Percentiles rank a stretch among this genome's conserved stretches.
Conservation (phyloP, 2,797 vertebrate genomes). For the Sebastes variabilis region DNA sequence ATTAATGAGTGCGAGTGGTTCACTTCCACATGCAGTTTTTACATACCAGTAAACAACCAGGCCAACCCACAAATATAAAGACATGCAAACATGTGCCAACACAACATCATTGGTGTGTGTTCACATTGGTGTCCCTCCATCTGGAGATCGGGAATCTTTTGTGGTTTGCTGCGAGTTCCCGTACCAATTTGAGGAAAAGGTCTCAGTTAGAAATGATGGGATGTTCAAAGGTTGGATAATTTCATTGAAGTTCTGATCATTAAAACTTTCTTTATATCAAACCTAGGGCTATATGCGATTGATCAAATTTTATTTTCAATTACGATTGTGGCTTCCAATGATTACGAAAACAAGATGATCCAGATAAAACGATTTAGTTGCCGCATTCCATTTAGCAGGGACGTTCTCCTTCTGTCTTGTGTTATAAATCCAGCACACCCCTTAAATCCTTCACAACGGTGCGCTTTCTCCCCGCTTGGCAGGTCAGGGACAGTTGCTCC, state of each 20-base stretch:
- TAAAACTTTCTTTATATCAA: background rate
- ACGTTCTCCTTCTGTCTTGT: background rate
- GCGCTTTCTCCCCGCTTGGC: too few relatives aligned
- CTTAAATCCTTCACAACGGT: too few relatives aligned
- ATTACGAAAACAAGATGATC: background rate
- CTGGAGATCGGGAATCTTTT: background rate
- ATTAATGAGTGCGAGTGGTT: conserved; percentile 46
- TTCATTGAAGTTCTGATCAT: background rate
- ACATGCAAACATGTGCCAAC: background rate
- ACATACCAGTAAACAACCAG: conserved; percentile 1
- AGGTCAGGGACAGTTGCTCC: too few relatives aligned
- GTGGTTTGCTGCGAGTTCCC: background rate
- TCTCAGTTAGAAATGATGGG: background rate
- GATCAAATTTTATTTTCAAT: background rate
- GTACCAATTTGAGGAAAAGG: background rate
- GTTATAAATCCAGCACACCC: too few relatives aligned
- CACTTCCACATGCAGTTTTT: conserved; percentile 19
- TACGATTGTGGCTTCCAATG: too few relatives aligned
- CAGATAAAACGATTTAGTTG: background rate
- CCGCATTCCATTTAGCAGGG: background rate
- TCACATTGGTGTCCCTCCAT: background rate
- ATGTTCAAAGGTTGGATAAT: background rate
- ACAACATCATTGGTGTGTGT: background rate
- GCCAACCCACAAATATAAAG: background rate
- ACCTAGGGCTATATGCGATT: background rate